A percentile compares a stretch with the other conserved stretches of the same genome.
phyloP scores from a whole-genome alignment of 1,140 invertebrate species.

The Drosophila subpulchrella region DNA sequence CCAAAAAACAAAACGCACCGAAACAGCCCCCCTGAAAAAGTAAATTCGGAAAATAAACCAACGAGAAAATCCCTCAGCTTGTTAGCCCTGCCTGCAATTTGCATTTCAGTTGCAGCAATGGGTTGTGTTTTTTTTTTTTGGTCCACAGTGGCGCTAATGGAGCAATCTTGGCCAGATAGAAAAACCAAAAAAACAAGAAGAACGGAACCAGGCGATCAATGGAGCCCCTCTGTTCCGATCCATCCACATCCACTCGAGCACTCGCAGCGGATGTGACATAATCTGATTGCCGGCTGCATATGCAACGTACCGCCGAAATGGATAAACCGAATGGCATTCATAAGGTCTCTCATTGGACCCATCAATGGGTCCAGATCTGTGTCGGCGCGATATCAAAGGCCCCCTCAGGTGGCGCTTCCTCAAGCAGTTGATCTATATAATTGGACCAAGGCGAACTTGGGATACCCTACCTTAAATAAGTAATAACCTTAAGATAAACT shows the following conservation, averaged over 20 bases:
- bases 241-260: conserved; percentile 28
- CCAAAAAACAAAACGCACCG: conserved; percentile 39
- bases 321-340: conserved; percentile 71
- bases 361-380: conserved; percentile 64
- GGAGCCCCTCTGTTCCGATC: conserved; percentile 58
- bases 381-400: conserved; percentile 77
- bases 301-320: conserved; percentile 35
- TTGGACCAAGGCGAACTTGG: conserved; percentile 27
- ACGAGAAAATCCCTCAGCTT: conserved; percentile 59
- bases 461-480: conserved; percentile 21
- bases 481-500: neutral
- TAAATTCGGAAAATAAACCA: conserved; percentile 47
- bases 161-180: conserved; percentile 51
- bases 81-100: conserved; percentile 72
- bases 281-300: conserved; percentile 46
- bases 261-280: conserved; percentile 75
- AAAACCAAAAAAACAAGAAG: neutral
- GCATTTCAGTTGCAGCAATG: conserved; percentile 62
- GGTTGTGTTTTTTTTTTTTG: neutral
- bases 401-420: conserved; percentile 76
- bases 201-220: conserved; percentile 58
- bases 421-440: conserved; percentile 26
- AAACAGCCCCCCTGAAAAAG: conserved; percentile 13
- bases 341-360: conserved; percentile 29
- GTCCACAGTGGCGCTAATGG: conserved; percentile 56